These are phyloP conservation scores for Oreochromis tanganicae DNA, from an alignment of 2,113 vertebrate genomes.

Conservation along the genomic window DNA sequence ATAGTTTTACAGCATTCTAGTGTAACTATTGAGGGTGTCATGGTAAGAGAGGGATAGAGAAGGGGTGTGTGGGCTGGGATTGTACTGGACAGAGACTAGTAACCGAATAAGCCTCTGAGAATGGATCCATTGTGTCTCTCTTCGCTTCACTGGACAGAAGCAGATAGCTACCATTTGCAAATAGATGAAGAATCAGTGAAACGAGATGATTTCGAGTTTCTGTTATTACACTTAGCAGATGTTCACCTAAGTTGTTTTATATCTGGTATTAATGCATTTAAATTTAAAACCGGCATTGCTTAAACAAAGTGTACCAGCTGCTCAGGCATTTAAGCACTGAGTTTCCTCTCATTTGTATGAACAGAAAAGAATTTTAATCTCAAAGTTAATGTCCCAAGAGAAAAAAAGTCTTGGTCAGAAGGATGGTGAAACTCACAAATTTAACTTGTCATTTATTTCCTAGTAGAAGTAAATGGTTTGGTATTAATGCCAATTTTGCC, in stretches of 20 bases:
- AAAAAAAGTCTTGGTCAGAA: neutral
- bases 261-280: neutral
- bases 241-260: neutral
- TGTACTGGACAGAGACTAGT: conserved; percentile 51
- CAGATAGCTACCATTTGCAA: neutral
- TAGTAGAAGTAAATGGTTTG: neutral
- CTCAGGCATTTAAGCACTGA: neutral
- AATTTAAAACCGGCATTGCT: neutral
- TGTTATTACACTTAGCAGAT: neutral
- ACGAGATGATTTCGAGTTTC: neutral
- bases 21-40: neutral
- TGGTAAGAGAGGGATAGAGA: neutral
- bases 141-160: neutral
- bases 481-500: neutral
- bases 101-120: conserved; percentile 39
- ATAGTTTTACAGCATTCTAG: neutral
- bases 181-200: neutral
- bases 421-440: neutral
- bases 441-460: neutral
- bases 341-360: neutral
- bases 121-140: conserved; percentile 56
- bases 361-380: neutral
- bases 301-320: neutral
- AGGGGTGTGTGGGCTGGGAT: neutral
- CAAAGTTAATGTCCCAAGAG: neutral